Evolutionary conservation across 2,113 vertebrate genomes (phyloP), one percentile per base, ranked within the genome.

Genomic region (Embiotoca jacksoni): DNA sequence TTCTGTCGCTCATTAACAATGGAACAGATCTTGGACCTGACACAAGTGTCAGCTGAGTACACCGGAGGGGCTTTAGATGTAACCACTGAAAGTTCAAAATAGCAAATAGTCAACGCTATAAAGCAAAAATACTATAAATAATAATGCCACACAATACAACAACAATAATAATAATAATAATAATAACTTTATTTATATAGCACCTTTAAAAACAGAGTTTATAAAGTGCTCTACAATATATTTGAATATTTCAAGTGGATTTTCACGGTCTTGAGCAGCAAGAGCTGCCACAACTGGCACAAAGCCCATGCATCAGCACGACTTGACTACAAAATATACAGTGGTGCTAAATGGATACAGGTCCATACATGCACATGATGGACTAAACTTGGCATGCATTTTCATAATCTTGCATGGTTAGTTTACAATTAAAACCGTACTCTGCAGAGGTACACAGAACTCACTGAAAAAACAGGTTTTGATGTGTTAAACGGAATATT

Each of bases 1-100:
- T 39, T 78, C 47, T 75, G 75, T 46, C 54, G 30, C 54, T 75
- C 78, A 77, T 83, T 79, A 80, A 89, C 75, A 80, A 80, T 81
- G 33, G 35, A 86, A 78, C 54, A 49, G 37, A 64, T 37, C 30
- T 56, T 78, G 70, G 44, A 70, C 10, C 5, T 55, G 23, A 23
- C 23, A 23, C 23, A 23, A 23, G 65, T 44, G 41, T 32, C 16
- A 71, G 57, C 52, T 49, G 10, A 69, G 41, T 15, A 41, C 5
- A 60, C 59, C 55, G 60, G 53, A 54, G 57, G 59, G 46, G 67
- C 47, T 65, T 62, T 30, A 69, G 35, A 37, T 39, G 37, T 3
- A 30, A 13, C 15, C 5, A 30, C 39, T 78, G 4, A 60, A 39
- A 55, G 60, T 67, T 72, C 57, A 80, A 78, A 63, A 76, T 63